A percentile compares a stretch with the other conserved stretches of the same genome.
These are phyloP conservation scores for Stegodyphus mimosarum DNA, from an alignment of 1,140 invertebrate genomes.

Conservation along the genomic window DNA sequence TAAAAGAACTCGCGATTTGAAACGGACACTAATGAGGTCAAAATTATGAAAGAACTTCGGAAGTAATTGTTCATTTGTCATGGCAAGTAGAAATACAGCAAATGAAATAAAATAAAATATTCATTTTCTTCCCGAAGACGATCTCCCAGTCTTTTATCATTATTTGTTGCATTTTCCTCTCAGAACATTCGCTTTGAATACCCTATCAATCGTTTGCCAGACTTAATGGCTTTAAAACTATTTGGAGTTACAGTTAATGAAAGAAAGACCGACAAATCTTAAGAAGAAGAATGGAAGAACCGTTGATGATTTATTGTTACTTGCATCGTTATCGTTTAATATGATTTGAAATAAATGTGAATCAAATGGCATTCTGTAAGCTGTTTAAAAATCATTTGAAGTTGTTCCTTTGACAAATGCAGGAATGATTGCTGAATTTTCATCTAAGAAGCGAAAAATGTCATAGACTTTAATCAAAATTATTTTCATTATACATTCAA, in stretches of 20 bases:
- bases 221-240: constrained; percentile 31
- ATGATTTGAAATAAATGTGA: too few species aligned
- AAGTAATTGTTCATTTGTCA: constrained; percentile 46
- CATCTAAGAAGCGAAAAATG: too few species aligned
- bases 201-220: constrained; percentile 15
- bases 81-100: not conserved
- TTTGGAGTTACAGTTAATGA: constrained; percentile 31
- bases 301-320: too few species aligned
- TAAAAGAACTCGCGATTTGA: constrained; percentile 12
- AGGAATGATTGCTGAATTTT: too few species aligned
- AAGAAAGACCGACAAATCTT: not conserved
- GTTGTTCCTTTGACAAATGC: too few species aligned
- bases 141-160: not conserved
- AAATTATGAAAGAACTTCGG: constrained; percentile 44
- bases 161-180: not conserved
- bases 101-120: constrained; percentile 10
- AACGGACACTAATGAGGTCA: constrained; percentile 41
- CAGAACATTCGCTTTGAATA: not conserved
- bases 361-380: too few species aligned
- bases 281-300: too few species aligned
- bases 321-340: too few species aligned
- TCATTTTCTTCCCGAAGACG: constrained; percentile 7
- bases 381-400: too few species aligned
- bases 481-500: too few species aligned
- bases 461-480: too few species aligned